These are phyloP conservation scores for Chaetorhynchus papuensis DNA, from an alignment of 2,113 vertebrate genomes.

Conservation along the genomic window DNA sequence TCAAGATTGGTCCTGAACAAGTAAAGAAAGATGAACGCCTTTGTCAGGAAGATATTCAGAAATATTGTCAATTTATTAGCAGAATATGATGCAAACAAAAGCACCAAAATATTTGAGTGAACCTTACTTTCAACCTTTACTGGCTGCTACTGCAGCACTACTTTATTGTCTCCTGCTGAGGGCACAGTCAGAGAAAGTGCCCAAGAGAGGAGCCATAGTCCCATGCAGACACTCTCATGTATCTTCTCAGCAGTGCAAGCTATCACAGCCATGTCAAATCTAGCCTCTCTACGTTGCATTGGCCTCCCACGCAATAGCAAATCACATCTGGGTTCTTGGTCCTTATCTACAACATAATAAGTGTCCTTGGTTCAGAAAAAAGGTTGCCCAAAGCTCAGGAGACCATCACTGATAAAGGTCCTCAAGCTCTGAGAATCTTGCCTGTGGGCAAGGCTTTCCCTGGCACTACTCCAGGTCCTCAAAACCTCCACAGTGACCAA, in stretches of 20 bases:
- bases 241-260: not conserved
- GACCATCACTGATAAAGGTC: not conserved
- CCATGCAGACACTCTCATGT: rapidly evolving
- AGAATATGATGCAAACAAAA: not conserved
- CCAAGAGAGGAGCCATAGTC: not conserved
- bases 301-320: not conserved
- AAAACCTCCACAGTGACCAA: not conserved
- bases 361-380: not conserved
- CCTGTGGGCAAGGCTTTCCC: not conserved
- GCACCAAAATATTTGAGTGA: not conserved
- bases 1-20: not conserved
- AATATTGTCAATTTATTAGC: not conserved
- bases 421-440: not conserved
- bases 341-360: not conserved
- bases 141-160: not conserved
- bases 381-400: not conserved
- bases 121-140: not conserved
- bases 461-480: not conserved
- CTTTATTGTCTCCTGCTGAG: not conserved
- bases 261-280: not conserved
- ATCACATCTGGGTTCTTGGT: not conserved
- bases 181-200: not conserved
- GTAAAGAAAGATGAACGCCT: not conserved
- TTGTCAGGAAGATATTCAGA: not conserved
- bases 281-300: not conserved